Evolutionary conservation across 2,797 vertebrate genomes (phyloP).

Genomic region (Hoplostethus mediterraneus): DNA sequence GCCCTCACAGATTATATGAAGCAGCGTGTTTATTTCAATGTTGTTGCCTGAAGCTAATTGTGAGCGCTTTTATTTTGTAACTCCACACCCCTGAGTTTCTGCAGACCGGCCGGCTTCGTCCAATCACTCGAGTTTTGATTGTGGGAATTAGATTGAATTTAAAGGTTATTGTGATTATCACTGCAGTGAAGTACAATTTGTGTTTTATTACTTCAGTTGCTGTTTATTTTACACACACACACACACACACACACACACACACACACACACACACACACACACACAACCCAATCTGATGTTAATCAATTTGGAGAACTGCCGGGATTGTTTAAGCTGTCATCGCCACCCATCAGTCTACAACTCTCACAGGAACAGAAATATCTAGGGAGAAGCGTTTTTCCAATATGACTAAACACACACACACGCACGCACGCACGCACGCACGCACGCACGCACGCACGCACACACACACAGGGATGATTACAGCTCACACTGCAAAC

Average conservation of each 20-base stretch:
- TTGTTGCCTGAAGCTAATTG: conserved; percentile 80
- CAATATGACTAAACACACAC: conserved; percentile 31
- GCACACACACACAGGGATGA: conserved; percentile 5
- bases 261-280: conserved; percentile 28
- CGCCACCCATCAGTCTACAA: conserved; percentile 69
- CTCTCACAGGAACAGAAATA: conserved; percentile 67
- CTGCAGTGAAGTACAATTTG: conserved; percentile 60
- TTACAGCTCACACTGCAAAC: neutral
- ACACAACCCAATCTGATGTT: conserved; percentile 59
- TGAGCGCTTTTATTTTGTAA: conserved; percentile 65
- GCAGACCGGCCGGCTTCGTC: conserved; percentile 42
- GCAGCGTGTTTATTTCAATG: conserved; percentile 85
- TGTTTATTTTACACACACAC: conserved; percentile 59
- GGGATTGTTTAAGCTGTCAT: conserved; percentile 74
- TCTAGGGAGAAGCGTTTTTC: conserved; percentile 64
- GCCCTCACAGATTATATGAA: conserved; percentile 91
- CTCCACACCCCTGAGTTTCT: conserved; percentile 55
- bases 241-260: conserved; percentile 31
- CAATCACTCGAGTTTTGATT: conserved; percentile 44
- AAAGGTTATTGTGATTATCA: conserved; percentile 74
- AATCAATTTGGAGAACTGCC: conserved; percentile 76
- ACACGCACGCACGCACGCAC: conserved; percentile 1
- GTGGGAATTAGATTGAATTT: conserved; percentile 62
- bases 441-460: neutral
- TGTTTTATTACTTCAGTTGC: conserved; percentile 69